phyloP scores from a whole-genome alignment of 2,888 invertebrate species.

The Fragum fragum region DNA sequence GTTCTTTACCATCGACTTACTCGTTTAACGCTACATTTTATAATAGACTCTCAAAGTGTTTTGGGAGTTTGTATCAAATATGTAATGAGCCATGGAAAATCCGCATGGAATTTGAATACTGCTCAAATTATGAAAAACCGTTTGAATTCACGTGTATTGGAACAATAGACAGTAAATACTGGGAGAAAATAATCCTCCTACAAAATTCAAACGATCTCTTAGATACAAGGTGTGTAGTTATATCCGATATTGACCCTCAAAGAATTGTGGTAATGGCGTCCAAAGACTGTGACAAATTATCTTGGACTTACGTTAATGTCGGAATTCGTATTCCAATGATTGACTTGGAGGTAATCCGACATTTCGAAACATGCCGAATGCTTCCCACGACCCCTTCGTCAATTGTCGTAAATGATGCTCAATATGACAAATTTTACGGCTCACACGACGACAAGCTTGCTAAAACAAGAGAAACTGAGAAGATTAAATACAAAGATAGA shows the following conservation, averaged over 20 bases:
- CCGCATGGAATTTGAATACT: slow-evolving; percentile 71
- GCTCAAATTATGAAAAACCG: slow-evolving; percentile 42
- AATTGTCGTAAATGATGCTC: slow-evolving; percentile 34
- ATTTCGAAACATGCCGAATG: slow-evolving; percentile 70
- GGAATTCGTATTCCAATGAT: slow-evolving; percentile 68
- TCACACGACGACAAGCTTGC: neutral
- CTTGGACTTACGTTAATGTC: slow-evolving; percentile 72
- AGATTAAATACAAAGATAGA: slow-evolving; percentile 27
- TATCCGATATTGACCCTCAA: slow-evolving; percentile 69
- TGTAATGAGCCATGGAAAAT: slow-evolving; percentile 73
- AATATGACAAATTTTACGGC: slow-evolving; percentile 23
- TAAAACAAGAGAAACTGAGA: neutral
- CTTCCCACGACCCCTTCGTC: slow-evolving; percentile 59
- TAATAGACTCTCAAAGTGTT: slow-evolving; percentile 66
- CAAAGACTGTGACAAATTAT: slow-evolving; percentile 76
- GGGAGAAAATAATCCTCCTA: slow-evolving; percentile 76
- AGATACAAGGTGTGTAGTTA: slow-evolving; percentile 75
- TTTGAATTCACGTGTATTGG: slow-evolving; percentile 75
- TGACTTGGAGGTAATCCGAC: slow-evolving; percentile 64
- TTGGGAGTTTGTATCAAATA: slow-evolving; percentile 74
- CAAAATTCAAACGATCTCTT: slow-evolving; percentile 69
- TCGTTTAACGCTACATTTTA: slow-evolving; percentile 67
- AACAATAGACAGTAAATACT: slow-evolving; percentile 75
- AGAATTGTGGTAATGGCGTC: slow-evolving; percentile 71
- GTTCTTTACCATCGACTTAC: slow-evolving; percentile 71